phyloP scores from a whole-genome alignment of 2,888 invertebrate genomes.

The Troglohyphantes excavatus region DNA sequence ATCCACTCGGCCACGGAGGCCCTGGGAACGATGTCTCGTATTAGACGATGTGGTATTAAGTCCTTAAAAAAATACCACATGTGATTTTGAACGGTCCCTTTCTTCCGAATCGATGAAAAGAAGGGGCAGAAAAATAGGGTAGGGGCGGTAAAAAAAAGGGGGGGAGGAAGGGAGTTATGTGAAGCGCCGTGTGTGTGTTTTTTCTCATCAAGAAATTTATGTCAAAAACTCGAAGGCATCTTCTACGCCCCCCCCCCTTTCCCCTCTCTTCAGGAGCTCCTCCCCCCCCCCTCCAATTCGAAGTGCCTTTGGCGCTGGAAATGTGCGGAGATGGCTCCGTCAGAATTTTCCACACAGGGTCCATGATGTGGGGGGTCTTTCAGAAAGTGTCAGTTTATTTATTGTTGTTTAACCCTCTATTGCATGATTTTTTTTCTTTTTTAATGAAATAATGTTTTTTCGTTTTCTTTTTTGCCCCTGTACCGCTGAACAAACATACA shows the following conservation, averaged over 20 bases:
- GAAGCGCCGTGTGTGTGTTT: constrained; percentile 72
- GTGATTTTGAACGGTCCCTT: background rate
- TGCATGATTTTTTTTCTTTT: too few relatives aligned
- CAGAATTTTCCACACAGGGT: background rate
- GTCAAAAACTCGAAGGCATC: constrained; percentile 71
- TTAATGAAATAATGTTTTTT: too few relatives aligned
- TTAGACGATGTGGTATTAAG: too few relatives aligned
- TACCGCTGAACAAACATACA: too few relatives aligned
- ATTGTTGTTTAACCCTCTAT: too few relatives aligned
- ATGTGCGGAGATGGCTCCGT: background rate
- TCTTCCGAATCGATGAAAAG: constrained; percentile 26
- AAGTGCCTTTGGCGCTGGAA: constrained; percentile 48
- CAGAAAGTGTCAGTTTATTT: constrained; percentile 18
- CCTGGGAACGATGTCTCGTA: too few relatives aligned
- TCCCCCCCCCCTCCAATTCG: constrained; percentile 15
- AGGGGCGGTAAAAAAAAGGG: background rate
- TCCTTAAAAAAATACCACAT: too few relatives aligned
- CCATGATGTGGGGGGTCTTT: constrained; percentile 16
- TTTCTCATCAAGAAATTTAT: constrained; percentile 75
- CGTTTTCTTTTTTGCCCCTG: too few relatives aligned
- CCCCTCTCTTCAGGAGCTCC: background rate
- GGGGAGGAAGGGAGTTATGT: constrained; percentile 33
- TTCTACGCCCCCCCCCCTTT: constrained; percentile 1
- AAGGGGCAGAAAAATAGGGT: background rate
- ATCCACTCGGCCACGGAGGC: too few relatives aligned